Evolutionary conservation across 64 coral and sea anemone species (phyloP), one percentile per base, ranked within the genome.

Genomic region (Platygyra sinensis): DNA sequence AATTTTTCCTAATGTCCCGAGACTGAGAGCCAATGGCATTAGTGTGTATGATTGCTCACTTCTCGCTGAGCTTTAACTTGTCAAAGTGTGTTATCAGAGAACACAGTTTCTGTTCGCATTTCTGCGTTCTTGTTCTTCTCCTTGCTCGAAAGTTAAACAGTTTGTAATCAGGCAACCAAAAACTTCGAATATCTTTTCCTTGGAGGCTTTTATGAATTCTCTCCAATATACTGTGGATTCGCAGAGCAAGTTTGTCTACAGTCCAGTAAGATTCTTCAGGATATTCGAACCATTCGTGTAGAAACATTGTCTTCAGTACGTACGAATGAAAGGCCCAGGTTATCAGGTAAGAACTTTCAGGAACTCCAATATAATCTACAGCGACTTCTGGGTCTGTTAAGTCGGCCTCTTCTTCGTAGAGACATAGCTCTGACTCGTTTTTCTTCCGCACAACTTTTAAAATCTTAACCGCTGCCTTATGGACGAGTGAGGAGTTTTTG

Each of bases 281-380:
- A 30, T 55, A 81, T 38, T 93, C 64, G 22, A 87, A 77, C 86
- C 91, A 93, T 52, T 93, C 91, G 24, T 93, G 91, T 30, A 93
- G 80, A 80, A 93, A 93, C 91, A 88, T 93, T 10, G 91, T 93
- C 91, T 88, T 93, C 50, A 93, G 69, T 2, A 93, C 76, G 46
- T 93, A 93, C 16, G 91, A 92, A 72, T 87, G 90, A n/a, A 92
- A 92, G 24, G 72, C 86, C 91, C 91, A 93, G 16, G 30, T 88
- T 8, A 93, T 30, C 8, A 52, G 39, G 17, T 82, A 93, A 0
- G 91, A 93, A 20, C 31, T 60, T 60, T 60, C 78, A 28, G 52
- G 14, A 60, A 22, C 12, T 30, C 78, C 55, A 22, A 65, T 8
- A 65, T 65, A 65, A n/a, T 52, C 24, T 11, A 60, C 16, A 57